These are phyloP conservation scores for Myotis pilosus DNA, from an alignment of 2,797 vertebrate genomes.

Conservation along the genomic window DNA sequence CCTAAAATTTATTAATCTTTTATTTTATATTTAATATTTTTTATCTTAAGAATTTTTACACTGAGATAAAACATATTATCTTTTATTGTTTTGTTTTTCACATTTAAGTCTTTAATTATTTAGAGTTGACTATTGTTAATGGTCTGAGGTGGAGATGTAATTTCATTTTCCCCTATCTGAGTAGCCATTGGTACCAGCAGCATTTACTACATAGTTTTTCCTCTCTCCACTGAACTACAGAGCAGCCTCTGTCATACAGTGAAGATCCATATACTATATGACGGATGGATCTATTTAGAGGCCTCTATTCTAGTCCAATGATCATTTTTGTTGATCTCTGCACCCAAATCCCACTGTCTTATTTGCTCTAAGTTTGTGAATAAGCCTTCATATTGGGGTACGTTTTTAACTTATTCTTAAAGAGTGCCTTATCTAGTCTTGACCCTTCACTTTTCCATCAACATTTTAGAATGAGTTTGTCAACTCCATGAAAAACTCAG, in stretches of 20 bases:
- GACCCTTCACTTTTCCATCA: background rate
- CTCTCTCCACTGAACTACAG: background rate
- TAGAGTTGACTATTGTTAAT: background rate
- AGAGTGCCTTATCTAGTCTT: background rate
- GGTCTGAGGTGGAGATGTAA: background rate
- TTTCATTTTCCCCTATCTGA: background rate
- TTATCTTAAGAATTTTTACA: background rate
- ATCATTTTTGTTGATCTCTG: background rate
- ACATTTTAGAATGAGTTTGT: background rate
- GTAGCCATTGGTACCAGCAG: too few relatives aligned
- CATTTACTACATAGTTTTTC: too few relatives aligned
- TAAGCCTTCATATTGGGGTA: background rate
- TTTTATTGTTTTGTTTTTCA: background rate
- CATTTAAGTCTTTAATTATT: background rate
- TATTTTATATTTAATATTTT: background rate
- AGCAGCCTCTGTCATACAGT: accelerated
- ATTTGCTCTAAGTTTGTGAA: background rate
- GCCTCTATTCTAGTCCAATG: background rate
- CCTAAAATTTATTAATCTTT: background rate
- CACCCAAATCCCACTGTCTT: background rate
- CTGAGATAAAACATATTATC: background rate
- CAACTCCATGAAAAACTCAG: background rate
- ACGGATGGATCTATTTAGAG: background rate
- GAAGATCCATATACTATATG: accelerated
- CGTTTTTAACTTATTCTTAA: background rate